phyloP scores from a whole-genome alignment of 1,140 invertebrate species.

The Drosophila lacertosa region DNA sequence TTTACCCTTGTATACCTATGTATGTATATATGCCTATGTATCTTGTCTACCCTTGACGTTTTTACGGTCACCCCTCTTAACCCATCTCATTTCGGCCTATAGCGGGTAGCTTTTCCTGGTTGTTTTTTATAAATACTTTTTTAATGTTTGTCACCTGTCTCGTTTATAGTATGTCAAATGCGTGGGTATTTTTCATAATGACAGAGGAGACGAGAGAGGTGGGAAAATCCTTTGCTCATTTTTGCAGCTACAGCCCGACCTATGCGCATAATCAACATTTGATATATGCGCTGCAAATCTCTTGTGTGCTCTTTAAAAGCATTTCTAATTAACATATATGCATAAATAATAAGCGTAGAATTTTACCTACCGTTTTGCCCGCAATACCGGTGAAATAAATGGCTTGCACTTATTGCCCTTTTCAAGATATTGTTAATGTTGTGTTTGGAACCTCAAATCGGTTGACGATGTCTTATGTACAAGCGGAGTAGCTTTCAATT shows the following conservation, averaged over 20 bases:
- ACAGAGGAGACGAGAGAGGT: slow-evolving; percentile 5
- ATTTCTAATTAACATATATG: slow-evolving; percentile 82
- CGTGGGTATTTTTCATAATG: slow-evolving; percentile 68
- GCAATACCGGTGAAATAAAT: slow-evolving; percentile 50
- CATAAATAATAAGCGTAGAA: slow-evolving; percentile 70
- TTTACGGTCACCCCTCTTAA: slow-evolving; percentile 61
- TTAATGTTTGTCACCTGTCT: slow-evolving; percentile 73
- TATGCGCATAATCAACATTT: slow-evolving; percentile 77
- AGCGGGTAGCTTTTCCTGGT: slow-evolving; percentile 15
- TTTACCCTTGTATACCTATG: slow-evolving; percentile 13
- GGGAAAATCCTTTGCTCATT: slow-evolving; percentile 45
- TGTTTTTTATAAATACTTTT: slow-evolving; percentile 21
- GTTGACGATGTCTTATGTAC: background rate
- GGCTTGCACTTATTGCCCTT: slow-evolving; percentile 56
- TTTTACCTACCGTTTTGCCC: slow-evolving; percentile 53
- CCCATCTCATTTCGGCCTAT: slow-evolving; percentile 64
- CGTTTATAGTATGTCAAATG: slow-evolving; percentile 78
- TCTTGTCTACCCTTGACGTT: slow-evolving; percentile 69
- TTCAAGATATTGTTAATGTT: slow-evolving; percentile 6
- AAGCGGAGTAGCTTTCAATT: background rate
- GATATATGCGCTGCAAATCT: slow-evolving; percentile 76
- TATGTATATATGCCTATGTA: slow-evolving; percentile 7
- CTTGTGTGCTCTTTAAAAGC: slow-evolving; percentile 75
- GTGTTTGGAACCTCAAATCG: slow-evolving; percentile 3
- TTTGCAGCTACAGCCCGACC: slow-evolving; percentile 22